Conservation (phyloP, 1,140 invertebrate species). For the Heliconius himera region DNA sequence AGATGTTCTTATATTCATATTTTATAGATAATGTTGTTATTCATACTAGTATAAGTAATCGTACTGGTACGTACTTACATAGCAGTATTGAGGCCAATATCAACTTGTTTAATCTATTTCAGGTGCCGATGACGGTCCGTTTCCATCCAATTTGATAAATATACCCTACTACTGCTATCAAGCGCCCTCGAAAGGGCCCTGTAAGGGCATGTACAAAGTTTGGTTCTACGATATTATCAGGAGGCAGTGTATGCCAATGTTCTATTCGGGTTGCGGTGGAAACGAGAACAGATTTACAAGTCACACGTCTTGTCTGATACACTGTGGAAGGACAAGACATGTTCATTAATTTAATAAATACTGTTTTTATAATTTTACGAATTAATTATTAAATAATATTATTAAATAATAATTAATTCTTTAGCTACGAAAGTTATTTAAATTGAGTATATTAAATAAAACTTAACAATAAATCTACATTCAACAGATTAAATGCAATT, state of each 20-base stretch:
- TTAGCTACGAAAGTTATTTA: not conserved
- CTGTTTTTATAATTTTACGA: too few relatives aligned
- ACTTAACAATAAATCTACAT: constrained; percentile 7
- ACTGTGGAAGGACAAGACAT: constrained; percentile 52
- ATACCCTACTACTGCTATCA: constrained; percentile 74
- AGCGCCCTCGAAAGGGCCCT: constrained; percentile 65
- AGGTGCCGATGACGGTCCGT: constrained; percentile 66
- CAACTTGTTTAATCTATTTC: constrained; percentile 47
- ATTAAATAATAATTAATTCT: not conserved
- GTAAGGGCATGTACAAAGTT: constrained; percentile 52
- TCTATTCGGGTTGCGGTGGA: constrained; percentile 72
- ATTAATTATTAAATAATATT: too few relatives aligned
- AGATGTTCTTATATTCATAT: too few relatives aligned
- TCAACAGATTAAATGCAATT: constrained; percentile 27
- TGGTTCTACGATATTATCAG: constrained; percentile 70
- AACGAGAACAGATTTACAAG: constrained; percentile 68
- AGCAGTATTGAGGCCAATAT: constrained; percentile 5
- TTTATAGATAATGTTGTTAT: too few relatives aligned
- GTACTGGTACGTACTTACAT: not conserved
- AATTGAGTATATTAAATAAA: not conserved
- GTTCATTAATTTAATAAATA: constrained; percentile 25
- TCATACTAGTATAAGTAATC: not conserved
- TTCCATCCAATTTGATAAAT: constrained; percentile 65
- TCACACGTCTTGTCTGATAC: constrained; percentile 51
- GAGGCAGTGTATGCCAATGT: constrained; percentile 66